phyloP scores from a whole-genome alignment of 2,888 invertebrate species.

The Eupithecia subfuscata region DNA sequence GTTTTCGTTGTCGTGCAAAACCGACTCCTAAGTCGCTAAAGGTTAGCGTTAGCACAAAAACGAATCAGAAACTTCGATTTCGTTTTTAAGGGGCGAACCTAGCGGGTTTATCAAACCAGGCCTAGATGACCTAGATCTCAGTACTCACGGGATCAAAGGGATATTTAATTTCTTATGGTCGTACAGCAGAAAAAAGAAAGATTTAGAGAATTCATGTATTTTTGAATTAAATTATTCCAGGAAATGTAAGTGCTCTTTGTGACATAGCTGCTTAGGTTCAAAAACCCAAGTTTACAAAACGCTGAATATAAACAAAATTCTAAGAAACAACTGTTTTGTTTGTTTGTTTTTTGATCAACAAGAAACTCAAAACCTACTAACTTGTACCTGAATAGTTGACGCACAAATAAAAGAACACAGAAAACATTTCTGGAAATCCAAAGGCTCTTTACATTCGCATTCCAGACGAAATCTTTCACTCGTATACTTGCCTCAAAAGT shows the following conservation, averaged over 20 bases:
- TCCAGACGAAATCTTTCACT: conserved; percentile 12
- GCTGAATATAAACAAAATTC: neutral
- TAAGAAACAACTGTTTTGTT: neutral
- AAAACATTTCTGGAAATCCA: conserved; percentile 9
- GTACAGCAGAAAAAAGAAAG: neutral
- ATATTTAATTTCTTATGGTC: neutral
- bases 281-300: neutral
- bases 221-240: no score
- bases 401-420: neutral
- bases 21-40: no score
- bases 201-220: neutral
- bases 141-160: no score
- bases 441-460: conserved; percentile 9
- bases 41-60: no score
- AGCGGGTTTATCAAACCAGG: no score
- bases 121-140: no score
- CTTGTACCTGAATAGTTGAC: conserved; percentile 7
- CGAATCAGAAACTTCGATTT: no score
- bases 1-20: no score
- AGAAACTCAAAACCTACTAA: neutral
- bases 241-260: neutral
- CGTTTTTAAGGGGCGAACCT: no score
- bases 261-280: no score
- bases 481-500: conserved; percentile 14
- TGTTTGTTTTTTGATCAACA: neutral